These are phyloP conservation scores for Panthera leo DNA, from an alignment of 2,113 vertebrate species.

Conservation along the genomic window DNA sequence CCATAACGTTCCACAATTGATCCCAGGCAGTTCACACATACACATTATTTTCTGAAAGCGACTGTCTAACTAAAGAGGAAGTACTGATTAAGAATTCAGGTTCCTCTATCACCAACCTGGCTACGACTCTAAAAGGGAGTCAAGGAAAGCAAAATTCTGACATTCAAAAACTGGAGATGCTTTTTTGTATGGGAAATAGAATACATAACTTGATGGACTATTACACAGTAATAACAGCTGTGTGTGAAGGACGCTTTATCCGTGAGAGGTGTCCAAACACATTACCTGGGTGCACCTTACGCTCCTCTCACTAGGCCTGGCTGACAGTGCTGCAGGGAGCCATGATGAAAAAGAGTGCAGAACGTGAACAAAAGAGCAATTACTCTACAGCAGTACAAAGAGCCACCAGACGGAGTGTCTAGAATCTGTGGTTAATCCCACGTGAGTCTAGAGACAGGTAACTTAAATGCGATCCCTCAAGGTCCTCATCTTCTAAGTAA, in stretches of 20 bases:
- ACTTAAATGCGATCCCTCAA: background rate
- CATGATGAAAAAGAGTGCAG: background rate
- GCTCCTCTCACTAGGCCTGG: background rate
- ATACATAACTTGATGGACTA: background rate
- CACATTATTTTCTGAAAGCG: background rate
- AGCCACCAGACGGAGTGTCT: background rate
- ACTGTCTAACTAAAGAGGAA: background rate
- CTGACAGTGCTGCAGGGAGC: background rate
- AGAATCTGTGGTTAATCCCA: background rate
- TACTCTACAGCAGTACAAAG: background rate
- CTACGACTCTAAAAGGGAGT: background rate
- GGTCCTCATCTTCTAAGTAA: background rate
- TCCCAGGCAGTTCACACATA: background rate
- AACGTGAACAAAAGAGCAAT: background rate
- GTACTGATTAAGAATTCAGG: background rate
- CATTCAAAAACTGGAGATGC: background rate
- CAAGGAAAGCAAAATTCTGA: background rate
- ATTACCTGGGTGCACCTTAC: background rate
- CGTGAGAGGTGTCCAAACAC: background rate
- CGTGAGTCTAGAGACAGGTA: background rate
- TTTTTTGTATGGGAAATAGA: background rate
- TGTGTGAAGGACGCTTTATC: background rate
- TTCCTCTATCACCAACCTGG: background rate
- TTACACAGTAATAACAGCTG: fast-evolving
- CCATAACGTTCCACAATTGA: background rate